Evolutionary conservation across 2,797 vertebrate genomes (phyloP).

Genomic region (Sphenopsis melanotis): DNA sequence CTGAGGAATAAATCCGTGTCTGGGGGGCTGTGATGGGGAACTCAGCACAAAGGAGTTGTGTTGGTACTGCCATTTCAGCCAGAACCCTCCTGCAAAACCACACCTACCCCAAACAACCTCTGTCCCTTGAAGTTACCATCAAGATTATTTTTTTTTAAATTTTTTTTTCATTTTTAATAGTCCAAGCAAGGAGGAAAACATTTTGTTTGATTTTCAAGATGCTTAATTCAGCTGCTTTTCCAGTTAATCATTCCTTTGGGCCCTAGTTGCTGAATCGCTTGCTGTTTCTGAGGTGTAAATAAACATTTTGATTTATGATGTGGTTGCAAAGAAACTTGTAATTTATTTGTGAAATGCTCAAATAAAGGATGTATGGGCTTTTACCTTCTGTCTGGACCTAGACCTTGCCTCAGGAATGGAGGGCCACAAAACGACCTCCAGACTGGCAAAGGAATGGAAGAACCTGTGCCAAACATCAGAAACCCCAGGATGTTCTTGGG

Average conservation of each 20-base stretch:
- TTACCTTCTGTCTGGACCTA: conserved; percentile 32
- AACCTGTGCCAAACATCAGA: not conserved
- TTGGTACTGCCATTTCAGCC: not conserved
- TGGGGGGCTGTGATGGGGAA: not conserved
- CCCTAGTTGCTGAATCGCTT: conserved; percentile 66
- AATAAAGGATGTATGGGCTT: conserved; percentile 75
- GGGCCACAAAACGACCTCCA: not conserved
- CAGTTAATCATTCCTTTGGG: conserved; percentile 42
- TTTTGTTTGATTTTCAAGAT: conserved; percentile 19
- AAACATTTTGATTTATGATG: conserved; percentile 70
- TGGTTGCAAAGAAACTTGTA: conserved; percentile 72
- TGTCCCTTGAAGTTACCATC: not conserved
- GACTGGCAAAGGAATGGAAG: not conserved
- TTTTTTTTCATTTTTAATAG: not conserved
- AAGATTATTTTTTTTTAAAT: not conserved
- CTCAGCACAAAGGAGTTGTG: not conserved
- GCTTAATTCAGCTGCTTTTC: conserved; percentile 40
- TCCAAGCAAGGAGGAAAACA: not conserved
- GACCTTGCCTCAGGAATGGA: not conserved
- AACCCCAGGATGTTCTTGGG: not conserved
- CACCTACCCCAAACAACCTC: not conserved
- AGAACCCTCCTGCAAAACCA: not conserved
- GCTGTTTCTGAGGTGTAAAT: conserved; percentile 71
- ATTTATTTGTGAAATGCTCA: conserved; percentile 75
- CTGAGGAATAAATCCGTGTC: not conserved